Percentiles rank a stretch among this genome's conserved stretches.
These are phyloP conservation scores for Atta texana DNA, from an alignment of 1,140 invertebrate species.

Conservation along the genomic window DNA sequence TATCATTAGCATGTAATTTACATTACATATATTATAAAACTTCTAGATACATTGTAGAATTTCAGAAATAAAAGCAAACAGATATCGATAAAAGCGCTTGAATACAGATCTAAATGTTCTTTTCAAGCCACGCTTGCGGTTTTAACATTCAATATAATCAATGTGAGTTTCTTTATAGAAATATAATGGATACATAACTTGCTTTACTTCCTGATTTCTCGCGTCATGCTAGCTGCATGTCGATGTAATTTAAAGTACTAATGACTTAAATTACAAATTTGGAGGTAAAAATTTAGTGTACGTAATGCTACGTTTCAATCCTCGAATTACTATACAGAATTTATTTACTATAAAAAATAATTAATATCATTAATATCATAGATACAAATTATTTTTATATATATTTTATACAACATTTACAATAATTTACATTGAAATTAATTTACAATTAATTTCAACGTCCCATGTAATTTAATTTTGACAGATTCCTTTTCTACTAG, in stretches of 20 bases:
- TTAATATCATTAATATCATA: background rate
- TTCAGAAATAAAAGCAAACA: no score
- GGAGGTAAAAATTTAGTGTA: background rate
- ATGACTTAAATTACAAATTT: background rate
- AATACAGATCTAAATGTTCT: no score
- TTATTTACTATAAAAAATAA: background rate
- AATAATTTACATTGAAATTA: background rate
- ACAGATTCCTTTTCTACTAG: background rate
- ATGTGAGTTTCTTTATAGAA: background rate
- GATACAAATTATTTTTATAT: background rate
- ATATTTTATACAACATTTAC: background rate
- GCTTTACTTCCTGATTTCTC: background rate
- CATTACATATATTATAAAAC: no score
- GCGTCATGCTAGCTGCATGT: background rate
- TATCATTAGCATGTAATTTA: no score
- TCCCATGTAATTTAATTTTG: background rate
- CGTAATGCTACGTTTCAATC: background rate
- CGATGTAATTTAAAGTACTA: conserved; percentile 13
- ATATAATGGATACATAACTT: background rate
- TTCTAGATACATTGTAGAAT: no score
- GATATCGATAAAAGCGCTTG: no score
- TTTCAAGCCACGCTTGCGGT: background rate
- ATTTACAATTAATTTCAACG: background rate
- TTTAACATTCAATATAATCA: background rate
- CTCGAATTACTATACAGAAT: background rate